Evolutionary conservation across 1,140 invertebrate species (phyloP), one percentile per base, ranked within the genome.

Genomic region (Lasioglossum albipes): DNA sequence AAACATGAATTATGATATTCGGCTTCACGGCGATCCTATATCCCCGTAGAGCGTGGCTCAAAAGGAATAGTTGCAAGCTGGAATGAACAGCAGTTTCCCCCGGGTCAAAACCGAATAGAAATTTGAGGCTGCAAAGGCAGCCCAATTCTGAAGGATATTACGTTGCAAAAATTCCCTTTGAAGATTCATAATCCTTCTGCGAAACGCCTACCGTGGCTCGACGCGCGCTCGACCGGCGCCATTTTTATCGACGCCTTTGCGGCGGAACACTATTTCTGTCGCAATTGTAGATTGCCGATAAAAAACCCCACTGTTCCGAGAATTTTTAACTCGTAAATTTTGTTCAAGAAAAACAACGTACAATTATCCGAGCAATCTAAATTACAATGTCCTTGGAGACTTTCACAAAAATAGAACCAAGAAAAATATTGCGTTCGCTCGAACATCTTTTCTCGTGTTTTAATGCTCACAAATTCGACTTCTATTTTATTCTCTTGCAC

Each of bases 1-100:
- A 84, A 76, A 72, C 69, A 86, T 85, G 77, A 85, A 85, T 77
- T 74, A 78, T 85, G 74, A 57, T 76, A 75, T 83, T 83, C 77
- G 71, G 27, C 75, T 79, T 83, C 67, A 10, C 57, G 36, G n/a
- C 72, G 73, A 78, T 81, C 71, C 45, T 49, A 52, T 81, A 75
- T 75, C 75, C 66, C 70, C 75, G 64, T 75, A 59, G 66, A 69
- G 73, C 42, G 52, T 3, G 10, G 16, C 61, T 85, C 68, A 71
- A 75, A 77, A 73, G 81, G 74, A 90, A 92, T 90, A 92, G 84
- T 90, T 91, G 92, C 91, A 92, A 93, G 92, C 87, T 92, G 88
- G 88, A 90, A 91, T 92, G 92, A 93, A 73, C 91, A 90, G 90
- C 90, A 89, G 81, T 92, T 92, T 93, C 89, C 84, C 75, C 81